Evolutionary conservation across 1,140 invertebrate species (phyloP).

Genomic region (Drosophila lacertosa): DNA sequence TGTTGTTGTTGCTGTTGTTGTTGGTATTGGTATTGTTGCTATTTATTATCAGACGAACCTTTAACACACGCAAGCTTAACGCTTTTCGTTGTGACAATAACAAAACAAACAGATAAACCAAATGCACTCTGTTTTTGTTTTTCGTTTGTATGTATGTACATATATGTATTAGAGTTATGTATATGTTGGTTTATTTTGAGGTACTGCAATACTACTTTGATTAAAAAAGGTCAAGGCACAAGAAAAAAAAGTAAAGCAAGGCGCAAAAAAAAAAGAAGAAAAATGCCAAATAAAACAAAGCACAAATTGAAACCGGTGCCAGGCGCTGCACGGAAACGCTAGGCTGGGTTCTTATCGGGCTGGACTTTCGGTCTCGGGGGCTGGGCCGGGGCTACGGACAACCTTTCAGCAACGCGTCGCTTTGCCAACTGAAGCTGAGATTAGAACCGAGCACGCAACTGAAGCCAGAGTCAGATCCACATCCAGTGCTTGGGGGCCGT

Average conservation of each 20-base stretch:
- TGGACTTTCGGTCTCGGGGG: neutral
- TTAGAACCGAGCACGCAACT: constrained; percentile 48
- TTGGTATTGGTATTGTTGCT: neutral
- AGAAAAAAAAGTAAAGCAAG: constrained; percentile 14
- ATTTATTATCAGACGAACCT: constrained; percentile 61
- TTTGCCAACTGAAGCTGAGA: constrained; percentile 52
- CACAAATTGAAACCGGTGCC: constrained; percentile 38
- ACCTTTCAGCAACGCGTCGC: constrained; percentile 50
- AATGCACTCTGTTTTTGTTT: neutral
- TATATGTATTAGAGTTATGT: neutral
- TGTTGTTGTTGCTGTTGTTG: neutral
- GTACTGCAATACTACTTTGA: neutral
- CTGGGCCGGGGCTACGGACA: constrained; percentile 6
- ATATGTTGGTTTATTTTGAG: neutral
- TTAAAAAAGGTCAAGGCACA: constrained; percentile 2
- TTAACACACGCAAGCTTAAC: constrained; percentile 48
- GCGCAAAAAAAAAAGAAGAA: neutral
- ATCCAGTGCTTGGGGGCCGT: constrained; percentile 7
- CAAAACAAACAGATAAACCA: neutral
- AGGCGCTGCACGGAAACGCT: neutral
- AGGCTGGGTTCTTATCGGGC: neutral
- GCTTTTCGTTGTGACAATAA: constrained; percentile 41
- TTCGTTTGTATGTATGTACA: neutral
- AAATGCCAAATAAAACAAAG: constrained; percentile 7
- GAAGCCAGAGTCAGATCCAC: constrained; percentile 1